Conservation (phyloP, 2,113 vertebrate genomes). For the Nycticebus coucang region DNA sequence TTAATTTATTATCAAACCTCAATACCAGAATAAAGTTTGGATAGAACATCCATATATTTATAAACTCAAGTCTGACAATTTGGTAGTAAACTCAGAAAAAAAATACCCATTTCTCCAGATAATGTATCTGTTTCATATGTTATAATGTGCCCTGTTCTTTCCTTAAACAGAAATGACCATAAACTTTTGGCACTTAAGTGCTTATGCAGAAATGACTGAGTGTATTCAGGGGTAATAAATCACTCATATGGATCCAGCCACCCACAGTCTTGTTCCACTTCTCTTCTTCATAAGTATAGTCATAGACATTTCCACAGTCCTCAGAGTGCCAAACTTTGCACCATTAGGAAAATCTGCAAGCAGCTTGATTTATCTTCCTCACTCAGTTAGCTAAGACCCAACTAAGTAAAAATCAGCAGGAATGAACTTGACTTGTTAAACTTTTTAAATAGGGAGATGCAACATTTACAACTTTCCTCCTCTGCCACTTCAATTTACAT, state of each 20-base stretch:
- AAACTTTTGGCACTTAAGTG: slow-evolving; percentile 62
- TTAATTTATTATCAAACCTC: background rate
- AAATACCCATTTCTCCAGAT: background rate
- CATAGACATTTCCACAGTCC: slow-evolving; percentile 72
- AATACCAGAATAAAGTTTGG: background rate
- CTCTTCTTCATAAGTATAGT: slow-evolving; percentile 65
- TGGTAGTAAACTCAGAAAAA: background rate
- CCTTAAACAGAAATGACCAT: slow-evolving; percentile 33
- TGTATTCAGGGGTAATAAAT: slow-evolving; percentile 68
- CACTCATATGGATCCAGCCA: slow-evolving; percentile 70
- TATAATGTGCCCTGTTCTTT: background rate
- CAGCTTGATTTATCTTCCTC: slow-evolving; percentile 75
- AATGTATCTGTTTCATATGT: background rate
- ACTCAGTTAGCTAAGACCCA: slow-evolving; percentile 70
- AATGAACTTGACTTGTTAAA: slow-evolving; percentile 69
- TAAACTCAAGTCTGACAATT: slow-evolving; percentile 13
- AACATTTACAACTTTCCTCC: slow-evolving; percentile 69
- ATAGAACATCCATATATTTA: background rate
- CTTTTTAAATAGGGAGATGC: slow-evolving; percentile 68
- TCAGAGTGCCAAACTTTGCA: slow-evolving; percentile 77
- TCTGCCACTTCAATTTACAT: slow-evolving; percentile 35
- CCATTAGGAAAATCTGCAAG: slow-evolving; percentile 80
- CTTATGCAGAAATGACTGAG: slow-evolving; percentile 71
- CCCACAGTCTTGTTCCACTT: slow-evolving; percentile 74
- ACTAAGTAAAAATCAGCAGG: slow-evolving; percentile 74